phyloP scores from a whole-genome alignment of 2,797 vertebrate species.

The Spinibarbus caldwelli region DNA sequence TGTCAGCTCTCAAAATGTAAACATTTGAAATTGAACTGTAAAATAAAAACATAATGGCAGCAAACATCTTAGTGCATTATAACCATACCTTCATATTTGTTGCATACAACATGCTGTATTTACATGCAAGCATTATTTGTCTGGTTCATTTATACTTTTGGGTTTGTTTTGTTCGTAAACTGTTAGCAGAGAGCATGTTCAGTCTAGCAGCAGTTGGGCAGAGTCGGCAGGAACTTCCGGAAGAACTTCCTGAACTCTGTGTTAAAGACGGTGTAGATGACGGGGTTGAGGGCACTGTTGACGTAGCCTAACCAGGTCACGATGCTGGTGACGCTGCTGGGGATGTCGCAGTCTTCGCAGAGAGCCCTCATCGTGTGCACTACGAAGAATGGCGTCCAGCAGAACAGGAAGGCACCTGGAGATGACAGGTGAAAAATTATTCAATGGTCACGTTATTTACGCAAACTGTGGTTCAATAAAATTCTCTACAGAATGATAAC shows the following conservation, averaged over 20 bases:
- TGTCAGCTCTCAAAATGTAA: constrained; percentile 11
- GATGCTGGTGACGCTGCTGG: constrained; percentile 84
- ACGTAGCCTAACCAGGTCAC: constrained; percentile 97
- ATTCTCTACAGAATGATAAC: background rate
- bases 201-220: constrained; percentile 75
- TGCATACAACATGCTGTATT: constrained; percentile 22
- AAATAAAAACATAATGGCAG: constrained; percentile 39
- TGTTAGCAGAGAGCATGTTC: background rate
- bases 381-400: constrained; percentile 97
- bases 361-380: constrained; percentile 88
- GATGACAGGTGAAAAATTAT: background rate
- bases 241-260: constrained; percentile 92
- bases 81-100: background rate
- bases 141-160: constrained; percentile 35
- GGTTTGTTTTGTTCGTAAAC: constrained; percentile 17
- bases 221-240: constrained; percentile 82
- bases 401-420: constrained; percentile 91
- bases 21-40: constrained; percentile 62
- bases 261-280: constrained; percentile 95
- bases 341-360: constrained; percentile 83
- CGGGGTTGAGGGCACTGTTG: constrained; percentile 94
- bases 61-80: constrained; percentile 16
- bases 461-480: background rate
- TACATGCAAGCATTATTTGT: constrained; percentile 29
- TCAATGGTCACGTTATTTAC: background rate